Base-by-base conservation (phyloP, 2,113 vertebrate species). In the Muntiacus reevesi region DNA sequence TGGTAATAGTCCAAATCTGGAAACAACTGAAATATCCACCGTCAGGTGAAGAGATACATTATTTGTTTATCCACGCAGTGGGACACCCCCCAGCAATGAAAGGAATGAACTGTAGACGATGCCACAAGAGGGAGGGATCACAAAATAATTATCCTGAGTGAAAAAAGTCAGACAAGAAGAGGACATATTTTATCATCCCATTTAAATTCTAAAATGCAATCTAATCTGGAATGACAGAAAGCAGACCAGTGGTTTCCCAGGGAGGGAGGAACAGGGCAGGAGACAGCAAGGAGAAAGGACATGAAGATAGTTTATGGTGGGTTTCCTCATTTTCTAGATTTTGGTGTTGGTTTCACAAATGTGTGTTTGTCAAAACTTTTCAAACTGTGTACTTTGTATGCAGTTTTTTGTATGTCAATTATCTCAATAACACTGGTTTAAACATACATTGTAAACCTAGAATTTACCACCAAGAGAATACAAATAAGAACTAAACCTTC, bases 251-350 rank as follows among this genome's bases (percentile, higher is more conserved):
- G 52, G 45, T 23, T 45, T 47, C 36, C 15, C 2, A 33, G 45
- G 33, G 54, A 4, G 17, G 28, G 43, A 4, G 25, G 3, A 33
- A 2, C 3, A 17, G 15, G 11, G 6, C 2, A 4, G 3, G 5
- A 6, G 43, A 10, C 40, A 11, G 76, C 45, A 64, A 17, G 7
- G 40, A 11, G 21, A 21, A n/a, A 12, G 71, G 30, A 30, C 43
- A 1, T 2, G 14, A 13, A 4, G 54, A 15, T 0, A 1, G 47
- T 12, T 17, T 1, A 54, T 1, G 9, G 6, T 1, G 21, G 25
- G 12, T 8, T 16, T 4, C 1, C 2, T 16, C 40, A 0, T 23
- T 28, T n/a, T n/a, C 21, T 30, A 13, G 50, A 47, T 1, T 27
- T 2, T 3, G 28, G 33, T 3, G 13, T 45, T 14, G 21, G 60